Conservation (phyloP, 2,797 vertebrate genomes). For the Oophaga sylvatica region DNA sequence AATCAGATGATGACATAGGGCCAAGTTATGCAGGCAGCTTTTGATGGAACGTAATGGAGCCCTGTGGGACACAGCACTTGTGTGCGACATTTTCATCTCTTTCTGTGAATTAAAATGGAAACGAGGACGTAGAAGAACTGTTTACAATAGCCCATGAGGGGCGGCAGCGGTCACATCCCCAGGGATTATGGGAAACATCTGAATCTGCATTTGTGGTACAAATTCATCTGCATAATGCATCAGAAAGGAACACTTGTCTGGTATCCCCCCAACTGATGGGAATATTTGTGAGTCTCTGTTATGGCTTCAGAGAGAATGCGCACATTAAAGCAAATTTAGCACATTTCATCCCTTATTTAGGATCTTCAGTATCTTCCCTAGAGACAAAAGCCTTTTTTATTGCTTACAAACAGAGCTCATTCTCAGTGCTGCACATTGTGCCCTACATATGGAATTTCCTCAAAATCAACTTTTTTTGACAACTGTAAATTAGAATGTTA, state of each 20-base stretch:
- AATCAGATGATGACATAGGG: neutral
- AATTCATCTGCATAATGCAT: constrained; percentile 26
- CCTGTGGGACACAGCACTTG: neutral
- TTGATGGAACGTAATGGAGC: neutral
- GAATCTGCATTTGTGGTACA: neutral
- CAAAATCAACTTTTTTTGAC: neutral
- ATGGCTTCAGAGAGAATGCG: constrained; percentile 2
- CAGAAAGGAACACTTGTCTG: neutral
- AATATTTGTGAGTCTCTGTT: neutral
- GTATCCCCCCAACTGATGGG: neutral
- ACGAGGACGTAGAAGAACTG: neutral
- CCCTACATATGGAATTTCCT: neutral
- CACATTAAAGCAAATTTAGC: constrained; percentile 14
- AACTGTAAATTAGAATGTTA: neutral
- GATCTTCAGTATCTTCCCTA: constrained; percentile 12
- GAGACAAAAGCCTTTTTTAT: neutral
- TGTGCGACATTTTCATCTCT: neutral
- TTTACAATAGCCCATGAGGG: neutral
- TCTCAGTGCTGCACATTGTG: neutral
- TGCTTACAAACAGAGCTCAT: neutral
- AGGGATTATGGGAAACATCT: neutral
- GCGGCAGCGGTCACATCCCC: neutral
- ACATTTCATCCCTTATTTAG: constrained; percentile 19
- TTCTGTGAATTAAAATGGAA: constrained; percentile 12
- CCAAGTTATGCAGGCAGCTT: neutral